Evolutionary conservation across 2,888 invertebrate species (phyloP), one percentile per base, ranked within the genome.

Genomic region (Bursaphelenchus okinawaensis): DNA sequence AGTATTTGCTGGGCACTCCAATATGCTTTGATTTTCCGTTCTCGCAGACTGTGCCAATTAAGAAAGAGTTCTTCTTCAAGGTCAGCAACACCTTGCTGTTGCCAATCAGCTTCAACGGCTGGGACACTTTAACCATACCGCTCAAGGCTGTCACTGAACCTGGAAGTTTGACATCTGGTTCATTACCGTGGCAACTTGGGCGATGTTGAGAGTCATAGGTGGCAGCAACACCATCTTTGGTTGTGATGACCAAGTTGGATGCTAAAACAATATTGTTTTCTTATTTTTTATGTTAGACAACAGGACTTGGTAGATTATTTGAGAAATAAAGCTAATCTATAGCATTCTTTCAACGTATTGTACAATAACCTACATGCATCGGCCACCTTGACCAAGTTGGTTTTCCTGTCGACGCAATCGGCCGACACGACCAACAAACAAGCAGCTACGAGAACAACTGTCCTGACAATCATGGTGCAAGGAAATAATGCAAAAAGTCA

Each of bases 21-120:
- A 72, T 24, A 54, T 70, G 71, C 55, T 63, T 67, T 19, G 40
- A 52, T 51, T 69, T 69, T 19, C 70, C 70, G 54, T 70, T 55
- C 7, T 72, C 54, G 55, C 70, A 70, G 23, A 72, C 68, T 0
- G 31, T 66, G 16, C 68, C 68, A 50, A 68, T 31, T 24, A 68
- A 52, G 8, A 26, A 57, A 1, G 67, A 68, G 40, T 68, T 31
- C 51, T 68, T 68, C 19, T 51, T 19, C 51, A 68, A 40, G 26
- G 68, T 69, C 16, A 66, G 52, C 52, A 26, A 52, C 12, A 31
- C 67, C 40, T 24, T 24, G 52, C 19, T 67, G 31, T 52, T 69
- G 9, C 7, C 63, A 22, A 40, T 59, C 24, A 52, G 63, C 26
- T 24, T 62, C n/a, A 55, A 19, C n/a, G 23, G 40, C 28, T 57